Evolutionary conservation across 2,797 vertebrate species (phyloP).

Genomic region (Premnoplex brunnescens): DNA sequence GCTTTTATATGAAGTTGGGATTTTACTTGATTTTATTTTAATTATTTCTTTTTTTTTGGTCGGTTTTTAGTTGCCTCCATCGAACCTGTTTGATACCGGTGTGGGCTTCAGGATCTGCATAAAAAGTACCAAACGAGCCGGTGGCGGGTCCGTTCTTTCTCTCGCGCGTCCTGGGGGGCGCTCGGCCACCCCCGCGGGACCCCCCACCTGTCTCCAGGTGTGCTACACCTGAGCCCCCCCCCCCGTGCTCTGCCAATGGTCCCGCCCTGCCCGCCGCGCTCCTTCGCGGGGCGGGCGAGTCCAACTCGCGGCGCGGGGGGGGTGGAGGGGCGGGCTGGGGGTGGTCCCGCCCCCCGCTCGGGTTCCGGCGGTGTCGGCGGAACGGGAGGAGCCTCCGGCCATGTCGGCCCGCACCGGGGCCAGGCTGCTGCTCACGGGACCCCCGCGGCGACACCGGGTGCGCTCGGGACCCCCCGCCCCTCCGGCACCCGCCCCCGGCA

Average conservation of each 20-base stretch:
- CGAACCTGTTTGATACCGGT: slow-evolving; percentile 9
- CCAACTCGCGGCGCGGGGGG: too few relatives aligned
- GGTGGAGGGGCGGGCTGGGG: too few relatives aligned
- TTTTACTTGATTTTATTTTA: slow-evolving; percentile 12
- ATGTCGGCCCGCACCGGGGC: too few relatives aligned
- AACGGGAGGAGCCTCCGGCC: too few relatives aligned
- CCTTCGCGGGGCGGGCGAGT: too few relatives aligned
- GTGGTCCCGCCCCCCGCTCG: too few relatives aligned
- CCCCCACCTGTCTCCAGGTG: not conserved
- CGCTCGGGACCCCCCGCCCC: too few relatives aligned
- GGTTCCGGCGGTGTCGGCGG: too few relatives aligned
- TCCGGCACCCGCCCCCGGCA: too few relatives aligned
- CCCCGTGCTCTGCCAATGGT: not conserved
- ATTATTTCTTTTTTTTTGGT: not conserved
- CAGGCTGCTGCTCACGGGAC: too few relatives aligned
- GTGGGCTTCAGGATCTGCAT: slow-evolving; percentile 34
- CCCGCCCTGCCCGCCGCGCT: not conserved
- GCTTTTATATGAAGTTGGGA: slow-evolving; percentile 23
- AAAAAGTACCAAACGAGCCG: not conserved
- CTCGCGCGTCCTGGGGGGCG: not conserved
- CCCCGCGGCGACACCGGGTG: too few relatives aligned
- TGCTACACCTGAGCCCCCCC: not conserved
- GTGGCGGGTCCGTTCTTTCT: not conserved
- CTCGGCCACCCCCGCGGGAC: not conserved
- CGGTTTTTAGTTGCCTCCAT: slow-evolving; percentile 9